These are phyloP conservation scores for Drosophila miranda DNA, from an alignment of 1,140 invertebrate species.

Conservation along the genomic window DNA sequence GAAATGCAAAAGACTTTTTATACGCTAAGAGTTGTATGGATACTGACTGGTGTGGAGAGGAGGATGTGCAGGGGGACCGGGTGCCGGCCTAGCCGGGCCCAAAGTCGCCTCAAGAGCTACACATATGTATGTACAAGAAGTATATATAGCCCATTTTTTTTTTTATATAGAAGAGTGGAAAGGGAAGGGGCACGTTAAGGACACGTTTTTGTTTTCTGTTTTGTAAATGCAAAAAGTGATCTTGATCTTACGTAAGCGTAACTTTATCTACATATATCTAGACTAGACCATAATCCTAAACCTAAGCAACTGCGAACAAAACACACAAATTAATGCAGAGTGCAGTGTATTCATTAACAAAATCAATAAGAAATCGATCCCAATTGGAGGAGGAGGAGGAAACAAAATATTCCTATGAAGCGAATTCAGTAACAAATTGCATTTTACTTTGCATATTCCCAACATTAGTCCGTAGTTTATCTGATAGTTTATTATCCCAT, in stretches of 20 bases:
- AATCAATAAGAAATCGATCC: conserved; percentile 19
- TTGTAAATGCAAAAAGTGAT: conserved; percentile 70
- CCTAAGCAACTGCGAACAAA: conserved; percentile 64
- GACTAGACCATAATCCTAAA: conserved; percentile 33
- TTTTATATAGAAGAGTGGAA: conserved; percentile 62
- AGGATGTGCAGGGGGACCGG: conserved; percentile 24
- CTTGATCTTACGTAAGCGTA: conserved; percentile 71
- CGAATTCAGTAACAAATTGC: conserved; percentile 45
- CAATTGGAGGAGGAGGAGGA: conserved; percentile 16
- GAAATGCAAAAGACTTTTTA: conserved; percentile 74
- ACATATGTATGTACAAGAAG: conserved; percentile 28
- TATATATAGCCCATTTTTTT: no score
- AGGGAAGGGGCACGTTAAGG: conserved; percentile 44
- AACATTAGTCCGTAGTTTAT: conserved; percentile 43
- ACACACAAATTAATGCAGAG: conserved; percentile 34
- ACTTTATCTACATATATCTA: conserved; percentile 19
- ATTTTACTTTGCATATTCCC: conserved; percentile 62
- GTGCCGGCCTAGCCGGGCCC: conserved; percentile 60
- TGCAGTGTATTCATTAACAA: conserved; percentile 22
- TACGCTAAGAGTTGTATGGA: conserved; percentile 58
- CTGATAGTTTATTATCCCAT: conserved; percentile 33
- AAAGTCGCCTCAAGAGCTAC: conserved; percentile 32
- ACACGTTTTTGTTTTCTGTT: conserved; percentile 63
- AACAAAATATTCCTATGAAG: conserved; percentile 61
- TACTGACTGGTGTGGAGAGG: conserved; percentile 25